A percentile compares a stretch with the other conserved stretches of the same genome.
Evolutionary conservation across 2,113 vertebrate species (phyloP).

Genomic region (Labeo rohita): DNA sequence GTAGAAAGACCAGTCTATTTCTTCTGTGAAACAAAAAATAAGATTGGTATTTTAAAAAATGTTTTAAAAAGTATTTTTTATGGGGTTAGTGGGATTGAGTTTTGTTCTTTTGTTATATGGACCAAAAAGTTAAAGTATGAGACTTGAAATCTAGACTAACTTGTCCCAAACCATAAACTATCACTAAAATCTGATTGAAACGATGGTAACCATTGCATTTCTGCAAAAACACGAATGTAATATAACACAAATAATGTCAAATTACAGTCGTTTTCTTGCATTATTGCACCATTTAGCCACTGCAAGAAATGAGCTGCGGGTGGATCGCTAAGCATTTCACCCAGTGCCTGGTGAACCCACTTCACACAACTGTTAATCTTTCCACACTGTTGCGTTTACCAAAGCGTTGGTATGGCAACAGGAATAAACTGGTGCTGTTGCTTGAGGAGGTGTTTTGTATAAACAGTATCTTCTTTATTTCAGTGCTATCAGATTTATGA

Average conservation of each 20-base stretch:
- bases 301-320: background rate
- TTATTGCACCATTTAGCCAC: background rate
- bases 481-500: conserved; percentile 28
- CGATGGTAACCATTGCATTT: background rate
- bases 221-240: background rate
- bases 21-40: background rate
- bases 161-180: background rate
- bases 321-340: conserved; percentile 14
- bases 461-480: conserved; percentile 16
- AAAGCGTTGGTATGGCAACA: conserved; percentile 34
- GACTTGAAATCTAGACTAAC: background rate
- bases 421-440: conserved; percentile 28
- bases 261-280: background rate
- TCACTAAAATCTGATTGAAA: background rate
- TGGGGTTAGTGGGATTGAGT: too few species aligned
- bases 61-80: background rate
- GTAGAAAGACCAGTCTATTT: background rate
- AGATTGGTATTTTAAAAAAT: background rate
- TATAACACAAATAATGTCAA: background rate
- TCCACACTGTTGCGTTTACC: conserved; percentile 43
- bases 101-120: background rate
- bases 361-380: conserved; percentile 42
- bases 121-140: background rate
- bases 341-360: conserved; percentile 21
- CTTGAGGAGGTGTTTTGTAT: conserved; percentile 24